These are phyloP conservation scores for Crambe crambe DNA, from an alignment of 37 sponge, comb jelly and placozoan genomes.

Conservation along the genomic window DNA sequence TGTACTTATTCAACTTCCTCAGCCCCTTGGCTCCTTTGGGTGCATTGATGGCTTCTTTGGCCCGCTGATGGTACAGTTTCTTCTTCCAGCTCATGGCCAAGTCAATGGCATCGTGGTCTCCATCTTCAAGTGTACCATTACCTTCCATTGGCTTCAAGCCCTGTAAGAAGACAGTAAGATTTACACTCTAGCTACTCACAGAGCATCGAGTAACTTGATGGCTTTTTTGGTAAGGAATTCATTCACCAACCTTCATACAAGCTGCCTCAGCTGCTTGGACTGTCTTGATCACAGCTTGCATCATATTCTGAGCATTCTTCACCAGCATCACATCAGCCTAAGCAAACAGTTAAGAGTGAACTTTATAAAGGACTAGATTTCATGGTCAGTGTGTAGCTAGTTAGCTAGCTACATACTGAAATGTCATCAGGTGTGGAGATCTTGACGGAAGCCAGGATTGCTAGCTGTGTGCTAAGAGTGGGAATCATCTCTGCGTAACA, in stretches of 20 bases:
- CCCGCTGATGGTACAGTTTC: conserved; percentile 71
- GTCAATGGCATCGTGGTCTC: conserved; percentile 25
- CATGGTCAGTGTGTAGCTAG: too few relatives aligned
- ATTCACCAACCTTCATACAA: conserved; percentile 77
- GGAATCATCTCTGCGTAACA: conserved; percentile 89
- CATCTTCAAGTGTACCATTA: neutral
- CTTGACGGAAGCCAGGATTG: conserved; percentile 87
- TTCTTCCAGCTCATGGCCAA: conserved; percentile 75
- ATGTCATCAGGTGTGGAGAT: conserved; percentile 76
- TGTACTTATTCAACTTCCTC: conserved; percentile 56
- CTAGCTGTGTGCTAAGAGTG: conserved; percentile 82
- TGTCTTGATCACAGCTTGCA: conserved; percentile 84
- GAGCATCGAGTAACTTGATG: neutral
- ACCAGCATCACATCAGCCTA: conserved; percentile 87
- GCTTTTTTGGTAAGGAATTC: neutral
- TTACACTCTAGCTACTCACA: too few relatives aligned
- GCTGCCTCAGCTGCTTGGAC: conserved; percentile 88
- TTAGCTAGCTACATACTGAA: conserved; percentile 83
- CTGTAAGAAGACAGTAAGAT: neutral
- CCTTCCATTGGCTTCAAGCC: conserved; percentile 6
- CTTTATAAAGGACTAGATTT: too few relatives aligned
- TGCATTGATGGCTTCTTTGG: conserved; percentile 66
- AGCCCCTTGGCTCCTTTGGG: conserved; percentile 67
- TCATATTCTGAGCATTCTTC: conserved; percentile 91
- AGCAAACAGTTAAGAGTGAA: neutral